Evolutionary conservation across 2,797 vertebrate species (phyloP), one percentile per base, ranked within the genome.

Genomic region (Anguilla marmorata): DNA sequence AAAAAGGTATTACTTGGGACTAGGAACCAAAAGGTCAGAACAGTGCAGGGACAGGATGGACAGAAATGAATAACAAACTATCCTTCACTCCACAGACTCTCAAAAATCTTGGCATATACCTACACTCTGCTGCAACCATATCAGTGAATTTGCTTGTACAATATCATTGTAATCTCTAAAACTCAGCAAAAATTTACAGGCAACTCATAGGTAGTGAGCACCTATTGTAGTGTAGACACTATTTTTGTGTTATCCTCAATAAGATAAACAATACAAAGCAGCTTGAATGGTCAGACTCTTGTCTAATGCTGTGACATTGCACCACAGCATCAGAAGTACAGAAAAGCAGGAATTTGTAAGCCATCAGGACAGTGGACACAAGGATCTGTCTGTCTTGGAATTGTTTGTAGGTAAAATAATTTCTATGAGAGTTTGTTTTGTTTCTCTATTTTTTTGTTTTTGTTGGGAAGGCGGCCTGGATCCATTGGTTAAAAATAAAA

Each of bases 401-500:
- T 91, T 92, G 91, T 93, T 92, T 92, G 50, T 91, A 92, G 92
- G 92, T 94, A 93, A 94, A 94, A 93, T 89, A 94, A 92, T 94
- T 94, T 94, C 93, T 94, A 93, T 93, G 89, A 92, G 92, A 94
- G 91, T 93, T 94, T 95, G 91, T 94, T 94, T 93, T 93, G 89
- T 90, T 85, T 90, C 91, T 94, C 92, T 94, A 92, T 93, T 94
- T 95, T 85, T 85, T 96, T 94, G 1, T 27, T n/a, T 69, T 69
- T 94, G 94, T 96, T 96, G 93, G 89, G 93, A 93, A 92, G 92
- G 93, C 91, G 91, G 93, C 82, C 87, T 63, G 85, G 45, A 95
- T 94, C 88, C 92, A 89, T 92, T 92, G 91, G 93, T 90, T 95
- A 89, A 95, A 96, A 96, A 96, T 96, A 95, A 96, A 94, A 94